These are phyloP conservation scores for Myiozetetes cayanensis DNA, from an alignment of 2,113 vertebrate species.

Conservation along the genomic window DNA sequence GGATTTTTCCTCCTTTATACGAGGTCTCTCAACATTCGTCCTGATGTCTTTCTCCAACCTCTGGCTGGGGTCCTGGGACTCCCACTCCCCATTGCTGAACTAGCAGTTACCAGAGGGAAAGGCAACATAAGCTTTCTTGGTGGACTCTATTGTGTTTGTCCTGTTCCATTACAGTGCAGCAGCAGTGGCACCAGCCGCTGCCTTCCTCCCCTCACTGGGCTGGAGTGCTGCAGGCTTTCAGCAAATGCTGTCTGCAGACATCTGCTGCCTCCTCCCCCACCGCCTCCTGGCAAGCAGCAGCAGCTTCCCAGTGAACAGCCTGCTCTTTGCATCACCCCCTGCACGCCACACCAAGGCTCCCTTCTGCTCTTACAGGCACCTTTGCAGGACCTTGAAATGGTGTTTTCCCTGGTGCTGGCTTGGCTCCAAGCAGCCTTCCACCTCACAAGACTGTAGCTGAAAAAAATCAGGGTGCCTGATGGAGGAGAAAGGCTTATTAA, in stretches of 20 bases:
- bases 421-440: background rate
- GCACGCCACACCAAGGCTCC: background rate
- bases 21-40: background rate
- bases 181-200: conserved; percentile 23
- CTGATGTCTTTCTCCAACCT: background rate
- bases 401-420: background rate
- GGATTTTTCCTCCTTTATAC: background rate
- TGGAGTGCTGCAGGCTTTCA: background rate
- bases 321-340: conserved; percentile 5
- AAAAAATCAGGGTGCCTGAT: conserved; percentile 10
- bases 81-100: rapidly evolving
- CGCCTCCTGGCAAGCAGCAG: conserved; percentile 20
- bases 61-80: background rate
- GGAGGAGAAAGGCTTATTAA: conserved; percentile 5
- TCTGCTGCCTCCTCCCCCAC: conserved; percentile 61
- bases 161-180: background rate
- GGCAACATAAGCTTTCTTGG: background rate
- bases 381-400: conserved; percentile 40
- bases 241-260: conserved; percentile 40
- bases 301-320: conserved; percentile 45
- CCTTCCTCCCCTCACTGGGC: background rate
- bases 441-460: background rate
- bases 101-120: background rate
- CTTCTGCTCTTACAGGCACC: conserved; percentile 33
- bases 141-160: background rate